phyloP scores from a whole-genome alignment of 2,888 invertebrate species.

The Philaethria dido region DNA sequence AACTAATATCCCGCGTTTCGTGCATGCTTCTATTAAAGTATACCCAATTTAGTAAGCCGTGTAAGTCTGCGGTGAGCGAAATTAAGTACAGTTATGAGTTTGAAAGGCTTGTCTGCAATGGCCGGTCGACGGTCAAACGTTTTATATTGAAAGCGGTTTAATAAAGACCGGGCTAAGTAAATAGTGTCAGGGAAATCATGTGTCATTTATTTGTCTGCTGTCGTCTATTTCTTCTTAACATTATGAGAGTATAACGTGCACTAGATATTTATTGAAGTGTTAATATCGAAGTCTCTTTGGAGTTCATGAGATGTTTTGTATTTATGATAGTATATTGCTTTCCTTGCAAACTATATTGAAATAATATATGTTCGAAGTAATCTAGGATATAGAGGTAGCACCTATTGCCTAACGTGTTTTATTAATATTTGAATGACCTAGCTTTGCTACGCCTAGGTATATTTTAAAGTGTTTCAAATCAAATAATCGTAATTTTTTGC shows the following conservation, averaged over 20 bases:
- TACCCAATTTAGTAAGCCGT: conserved; percentile 18
- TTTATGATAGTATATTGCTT: conserved; percentile 10
- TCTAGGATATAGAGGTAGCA: not conserved
- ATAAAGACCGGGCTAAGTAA: not conserved
- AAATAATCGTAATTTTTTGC: too few relatives aligned
- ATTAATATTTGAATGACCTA: too few relatives aligned
- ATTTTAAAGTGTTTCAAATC: too few relatives aligned
- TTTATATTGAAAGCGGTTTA: conserved; percentile 21
- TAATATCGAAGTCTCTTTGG: not conserved
- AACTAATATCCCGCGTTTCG: conserved; percentile 40
- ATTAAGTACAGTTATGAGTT: conserved; percentile 14
- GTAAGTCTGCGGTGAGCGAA: conserved; percentile 13
- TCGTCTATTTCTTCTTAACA: not conserved
- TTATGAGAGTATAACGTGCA: not conserved
- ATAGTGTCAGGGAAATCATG: conserved; percentile 6
- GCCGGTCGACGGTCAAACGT: conserved; percentile 6
- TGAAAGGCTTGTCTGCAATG: not conserved
- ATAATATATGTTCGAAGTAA: not conserved
- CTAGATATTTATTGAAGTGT: conserved; percentile 8
- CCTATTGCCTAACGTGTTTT: too few relatives aligned
- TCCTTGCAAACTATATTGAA: not conserved
- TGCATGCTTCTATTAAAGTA: conserved; percentile 25
- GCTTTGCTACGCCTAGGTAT: too few relatives aligned
- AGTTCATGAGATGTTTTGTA: not conserved
- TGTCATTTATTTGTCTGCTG: conserved; percentile 15